Evolutionary conservation across 1,140 invertebrate species (phyloP).

Genomic region (Drosophila lowei): DNA sequence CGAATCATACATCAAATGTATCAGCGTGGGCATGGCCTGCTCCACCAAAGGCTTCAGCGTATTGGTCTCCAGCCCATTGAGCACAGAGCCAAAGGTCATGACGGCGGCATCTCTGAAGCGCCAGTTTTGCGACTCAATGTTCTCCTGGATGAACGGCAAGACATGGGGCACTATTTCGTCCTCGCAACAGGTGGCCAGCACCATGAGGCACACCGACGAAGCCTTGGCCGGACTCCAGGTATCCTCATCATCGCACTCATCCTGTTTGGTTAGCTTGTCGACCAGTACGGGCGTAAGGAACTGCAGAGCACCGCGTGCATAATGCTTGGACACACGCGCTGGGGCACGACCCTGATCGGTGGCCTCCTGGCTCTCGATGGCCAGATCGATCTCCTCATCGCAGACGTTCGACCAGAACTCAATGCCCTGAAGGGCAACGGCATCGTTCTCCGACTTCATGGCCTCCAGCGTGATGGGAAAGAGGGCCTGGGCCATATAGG

Average conservation of each 20-base stretch:
- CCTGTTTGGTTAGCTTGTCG: conserved; percentile 97
- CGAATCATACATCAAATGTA: conserved; percentile 95
- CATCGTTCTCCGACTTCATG: conserved; percentile 98
- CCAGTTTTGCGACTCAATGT: conserved; percentile 98
- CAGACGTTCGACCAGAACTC: conserved; percentile 99
- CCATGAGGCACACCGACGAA: conserved; percentile 99
- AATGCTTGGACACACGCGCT: conserved; percentile 93
- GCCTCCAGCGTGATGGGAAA: conserved; percentile 99
- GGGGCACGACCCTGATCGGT: conserved; percentile 95
- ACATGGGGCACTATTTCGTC: conserved; percentile 98
- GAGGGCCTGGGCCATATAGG: conserved; percentile 98
- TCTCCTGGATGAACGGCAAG: conserved; percentile 97
- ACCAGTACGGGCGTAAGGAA: conserved; percentile 97
- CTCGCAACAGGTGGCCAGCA: conserved; percentile 98
- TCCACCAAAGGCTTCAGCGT: conserved; percentile 97
- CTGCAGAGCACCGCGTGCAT: conserved; percentile 97
- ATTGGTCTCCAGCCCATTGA: conserved; percentile 94
- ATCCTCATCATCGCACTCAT: conserved; percentile 97
- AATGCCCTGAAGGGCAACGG: conserved; percentile 98
- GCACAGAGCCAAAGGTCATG: conserved; percentile 99
- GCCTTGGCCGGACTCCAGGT: conserved; percentile 99
- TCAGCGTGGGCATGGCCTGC: conserved; percentile 97
- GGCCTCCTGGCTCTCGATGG: conserved; percentile 97
- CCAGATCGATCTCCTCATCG: conserved; percentile 99
- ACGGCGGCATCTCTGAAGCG: conserved; percentile 97